Conservation (phyloP, 2,797 vertebrate genomes). For the Peromyscus aztecus region DNA sequence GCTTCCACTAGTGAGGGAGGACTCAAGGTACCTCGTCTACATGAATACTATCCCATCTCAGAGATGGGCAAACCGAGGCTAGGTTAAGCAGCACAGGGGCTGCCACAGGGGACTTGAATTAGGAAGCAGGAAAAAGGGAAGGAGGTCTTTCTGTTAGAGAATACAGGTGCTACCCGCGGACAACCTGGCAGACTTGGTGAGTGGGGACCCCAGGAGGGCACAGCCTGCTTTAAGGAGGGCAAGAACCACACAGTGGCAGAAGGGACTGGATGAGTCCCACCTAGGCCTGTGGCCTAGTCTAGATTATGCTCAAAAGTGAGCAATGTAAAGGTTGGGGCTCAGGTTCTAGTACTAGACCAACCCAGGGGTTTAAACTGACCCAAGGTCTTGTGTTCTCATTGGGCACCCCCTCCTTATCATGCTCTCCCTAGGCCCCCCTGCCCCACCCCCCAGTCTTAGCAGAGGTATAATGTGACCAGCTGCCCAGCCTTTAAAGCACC, state of each 20-base stretch:
- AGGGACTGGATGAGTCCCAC: not conserved
- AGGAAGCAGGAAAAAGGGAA: not conserved
- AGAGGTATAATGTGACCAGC: not conserved
- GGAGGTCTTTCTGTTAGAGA: not conserved
- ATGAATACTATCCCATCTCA: not conserved
- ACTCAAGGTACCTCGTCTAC: not conserved
- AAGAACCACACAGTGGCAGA: not conserved
- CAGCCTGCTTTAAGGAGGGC: not conserved
- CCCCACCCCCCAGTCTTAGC: not conserved
- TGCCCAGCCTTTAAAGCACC: not conserved
- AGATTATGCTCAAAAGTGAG: not conserved
- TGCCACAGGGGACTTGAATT: not conserved
- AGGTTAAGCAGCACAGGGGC: not conserved
- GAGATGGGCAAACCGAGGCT: constrained; percentile 18
- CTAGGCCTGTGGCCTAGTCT: not conserved
- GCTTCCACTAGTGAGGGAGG: not conserved
- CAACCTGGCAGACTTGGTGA: not conserved
- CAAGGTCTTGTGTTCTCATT: not conserved
- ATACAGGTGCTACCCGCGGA: too few relatives aligned
- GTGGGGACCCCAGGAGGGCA: not conserved
- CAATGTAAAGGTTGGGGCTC: not conserved
- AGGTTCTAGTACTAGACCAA: not conserved
- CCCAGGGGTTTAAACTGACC: not conserved
- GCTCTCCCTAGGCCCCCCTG: too few relatives aligned
- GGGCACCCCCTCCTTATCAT: too few relatives aligned